phyloP scores from a whole-genome alignment of 2,888 invertebrate genomes.

The Aleiodes leptofemur region DNA sequence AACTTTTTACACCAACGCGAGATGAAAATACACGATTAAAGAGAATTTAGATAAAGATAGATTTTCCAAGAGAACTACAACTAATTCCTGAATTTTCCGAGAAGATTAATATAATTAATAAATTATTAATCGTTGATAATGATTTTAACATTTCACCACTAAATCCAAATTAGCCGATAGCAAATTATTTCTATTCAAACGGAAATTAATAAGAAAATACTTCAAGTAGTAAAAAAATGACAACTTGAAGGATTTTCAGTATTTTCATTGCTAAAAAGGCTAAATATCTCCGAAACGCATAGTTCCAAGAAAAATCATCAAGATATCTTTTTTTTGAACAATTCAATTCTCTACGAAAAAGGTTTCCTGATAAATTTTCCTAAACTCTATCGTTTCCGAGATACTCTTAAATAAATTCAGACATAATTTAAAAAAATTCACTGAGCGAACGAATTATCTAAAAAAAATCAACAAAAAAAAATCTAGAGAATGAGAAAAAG shows the following conservation, averaged over 20 bases:
- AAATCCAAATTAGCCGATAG: slow-evolving; percentile 62
- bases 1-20: neutral
- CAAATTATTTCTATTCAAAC: slow-evolving; percentile 58
- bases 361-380: too few species aligned
- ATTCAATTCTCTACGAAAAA: neutral
- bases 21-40: slow-evolving; percentile 1
- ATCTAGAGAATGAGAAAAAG: neutral
- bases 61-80: slow-evolving; percentile 5
- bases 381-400: too few species aligned
- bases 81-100: slow-evolving; percentile 53
- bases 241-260: neutral
- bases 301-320: neutral
- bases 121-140: slow-evolving; percentile 62
- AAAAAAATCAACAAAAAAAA: neutral
- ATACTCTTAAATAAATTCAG: too few species aligned
- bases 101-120: slow-evolving; percentile 63
- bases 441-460: slow-evolving; percentile 6
- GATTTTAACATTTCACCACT: slow-evolving; percentile 37
- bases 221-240: too few species aligned
- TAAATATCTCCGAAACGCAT: too few species aligned
- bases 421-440: neutral
- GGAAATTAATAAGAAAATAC: slow-evolving; percentile 43
- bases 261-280: too few species aligned
- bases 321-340: neutral
- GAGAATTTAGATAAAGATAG: neutral